Evolutionary conservation across 1,140 invertebrate species (phyloP), one percentile per base, ranked within the genome.

Genomic region (Leptopilina clavipes): DNA sequence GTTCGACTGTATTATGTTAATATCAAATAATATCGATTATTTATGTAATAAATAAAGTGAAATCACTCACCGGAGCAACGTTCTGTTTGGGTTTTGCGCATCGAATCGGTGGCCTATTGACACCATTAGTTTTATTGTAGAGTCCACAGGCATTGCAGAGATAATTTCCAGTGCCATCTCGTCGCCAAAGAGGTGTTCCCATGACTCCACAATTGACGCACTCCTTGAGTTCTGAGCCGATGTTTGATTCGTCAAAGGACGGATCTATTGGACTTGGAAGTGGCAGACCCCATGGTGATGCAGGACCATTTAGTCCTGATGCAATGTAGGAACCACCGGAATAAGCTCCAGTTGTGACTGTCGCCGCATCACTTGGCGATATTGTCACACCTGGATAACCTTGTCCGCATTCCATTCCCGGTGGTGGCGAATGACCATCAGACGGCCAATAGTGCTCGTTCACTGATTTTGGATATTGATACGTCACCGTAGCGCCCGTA

Each of bases 191-290:
- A 11, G 96, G 95, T 5, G 97, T 97, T 40, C 94, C 93, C 71
- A 93, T 95, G 3, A 94, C 94, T 7, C 95, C 96, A 89, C 97
- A 98, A 90, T 97, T 97, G 44, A 96, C 95, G 87, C 97, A 98
- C 91, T 95, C 97, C 91, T 93, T 96, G 75, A 92, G 92, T 86
- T 94, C 95, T 59, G 75, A 22, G 6, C 81, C 19, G 17, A 89
- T 80, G 0, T 87, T 72, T 0, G 82, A n/a, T 0, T 79, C 82
- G 0, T 91, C 90, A 37, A 89, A 89, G 31, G 74, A 18, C 0
- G 89, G 86, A 0, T 90, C 88, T 0, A 78, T 8, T 1, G 76
- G 25, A 0, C 79, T 77, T 6, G 86, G 0, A 0, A 86, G 44
- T 1, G 85, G 79, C 11, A 89, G 59, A 0, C 79, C 25, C 88